Conservation (phyloP, 92 coral and sea anemone species). For the Parazoanthus darwini region DNA sequence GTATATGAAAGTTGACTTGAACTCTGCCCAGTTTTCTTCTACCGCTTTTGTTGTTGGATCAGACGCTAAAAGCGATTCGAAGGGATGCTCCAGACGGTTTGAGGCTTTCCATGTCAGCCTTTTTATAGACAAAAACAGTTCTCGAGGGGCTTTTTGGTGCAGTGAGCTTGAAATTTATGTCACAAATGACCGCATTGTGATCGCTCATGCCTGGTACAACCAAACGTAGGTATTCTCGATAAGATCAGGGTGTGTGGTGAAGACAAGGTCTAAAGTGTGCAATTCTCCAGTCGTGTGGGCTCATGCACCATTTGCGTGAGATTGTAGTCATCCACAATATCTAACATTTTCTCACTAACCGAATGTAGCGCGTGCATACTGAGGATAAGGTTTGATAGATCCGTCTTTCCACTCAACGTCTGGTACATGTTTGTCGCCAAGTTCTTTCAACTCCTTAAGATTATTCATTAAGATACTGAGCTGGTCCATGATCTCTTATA, state of each 20-base stretch:
- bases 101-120: slow-evolving; percentile 19
- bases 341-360: slow-evolving; percentile 21
- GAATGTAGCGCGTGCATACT: slow-evolving; percentile 2
- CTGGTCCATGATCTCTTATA: slow-evolving; percentile 22
- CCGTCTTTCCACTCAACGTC: slow-evolving; percentile 34
- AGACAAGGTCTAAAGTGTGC: background rate
- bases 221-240: background rate
- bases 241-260: slow-evolving; percentile 28
- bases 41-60: slow-evolving; percentile 26
- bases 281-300: slow-evolving; percentile 22
- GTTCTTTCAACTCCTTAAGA: slow-evolving; percentile 3
- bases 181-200: slow-evolving; percentile 31
- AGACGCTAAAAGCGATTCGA: slow-evolving; percentile 1
- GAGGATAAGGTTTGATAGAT: slow-evolving; percentile 16
- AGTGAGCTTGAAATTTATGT: slow-evolving; percentile 19
- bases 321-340: slow-evolving; percentile 24
- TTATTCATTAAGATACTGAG: slow-evolving; percentile 8
- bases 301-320: slow-evolving; percentile 29
- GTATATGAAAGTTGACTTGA: slow-evolving; percentile 15
- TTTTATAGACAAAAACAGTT: slow-evolving; percentile 17
- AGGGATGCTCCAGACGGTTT: slow-evolving; percentile 16
- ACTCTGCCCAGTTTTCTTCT: slow-evolving; percentile 23
- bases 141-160: slow-evolving; percentile 10
- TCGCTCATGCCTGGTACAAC: slow-evolving; percentile 36
- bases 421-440: slow-evolving; percentile 21